Base-by-base conservation (phyloP, 1,140 invertebrate species). In the Harpegnathos saltator region DNA sequence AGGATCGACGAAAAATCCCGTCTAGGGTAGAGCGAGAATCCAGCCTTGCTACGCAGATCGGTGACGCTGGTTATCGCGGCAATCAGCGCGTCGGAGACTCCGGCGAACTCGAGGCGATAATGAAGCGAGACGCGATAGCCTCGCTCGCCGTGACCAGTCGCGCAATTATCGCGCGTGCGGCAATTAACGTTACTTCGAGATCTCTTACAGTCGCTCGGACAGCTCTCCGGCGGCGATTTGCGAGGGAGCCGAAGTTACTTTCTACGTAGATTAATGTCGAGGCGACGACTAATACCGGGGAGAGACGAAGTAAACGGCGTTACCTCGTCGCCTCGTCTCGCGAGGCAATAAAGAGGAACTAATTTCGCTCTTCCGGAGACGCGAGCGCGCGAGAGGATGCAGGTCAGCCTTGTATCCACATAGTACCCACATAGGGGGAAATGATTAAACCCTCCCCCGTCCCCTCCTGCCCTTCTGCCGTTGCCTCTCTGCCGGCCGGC, bases 281-380 rank as follows among this genome's bases (percentile, higher is more conserved):
- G 38, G 9, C 59, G 38, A 62, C 59, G 38, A 62, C 11, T 65
- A 66, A 77, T 17, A 52, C 14, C 61, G n/a, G n/a, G n/a, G n/a
- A n/a, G n/a, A 26, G 52, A 22, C 75, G 75, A 58, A 15, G 75
- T 71, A 80, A 80, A 71, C 33, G 75, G 65, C 52, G 44, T 71
- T 80, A 71, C 38, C 38, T 44, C 38, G 38, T 44, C 38, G 38
- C 52, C 74, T 78, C 63, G 58, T 50, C 75, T 80, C 62, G n/a
- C n/a, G 33, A 33, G 52, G 52, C 52, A 80, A 71, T 80, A 80
- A 80, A 80, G 75, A 71, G 75, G 65, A 80, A 80, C 75, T 80
- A 80, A 71, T 80, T 71, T 59, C 52, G 38, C 75, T 71, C 33
- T 80, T 80, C 65, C 75, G 63, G 63, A 4, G 38, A 44, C 9